These are phyloP conservation scores for Melieria picta DNA, from an alignment of 2,888 invertebrate genomes.

Conservation along the genomic window DNA sequence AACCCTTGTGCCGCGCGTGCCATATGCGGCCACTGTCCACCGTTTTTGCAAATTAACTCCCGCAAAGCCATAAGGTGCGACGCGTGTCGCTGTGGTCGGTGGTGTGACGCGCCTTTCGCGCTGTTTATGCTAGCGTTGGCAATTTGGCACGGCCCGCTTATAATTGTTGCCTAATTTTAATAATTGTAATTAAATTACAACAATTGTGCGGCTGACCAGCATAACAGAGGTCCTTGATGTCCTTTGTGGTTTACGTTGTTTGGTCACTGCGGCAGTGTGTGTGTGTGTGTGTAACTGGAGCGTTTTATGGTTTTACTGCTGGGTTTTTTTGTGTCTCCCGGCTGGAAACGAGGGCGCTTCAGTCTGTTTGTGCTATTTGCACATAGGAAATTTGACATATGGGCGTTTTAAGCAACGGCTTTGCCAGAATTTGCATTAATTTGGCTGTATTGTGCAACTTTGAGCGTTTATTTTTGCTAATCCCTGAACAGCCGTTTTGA, in stretches of 20 bases:
- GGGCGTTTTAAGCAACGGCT: too few species aligned
- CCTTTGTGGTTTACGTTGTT: neutral
- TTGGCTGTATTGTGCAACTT: too few species aligned
- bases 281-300: too few species aligned
- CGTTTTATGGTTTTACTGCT: too few species aligned
- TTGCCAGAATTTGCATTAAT: too few species aligned
- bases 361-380: too few species aligned
- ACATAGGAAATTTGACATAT: too few species aligned
- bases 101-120: slow-evolving; percentile 4
- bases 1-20: slow-evolving; percentile 28
- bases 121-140: slow-evolving; percentile 3
- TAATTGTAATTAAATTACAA: slow-evolving; percentile 39
- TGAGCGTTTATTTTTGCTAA: too few species aligned
- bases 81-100: neutral
- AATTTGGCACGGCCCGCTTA: slow-evolving; percentile 19
- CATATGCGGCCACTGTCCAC: slow-evolving; percentile 15
- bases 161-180: slow-evolving; percentile 33
- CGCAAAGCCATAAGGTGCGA: slow-evolving; percentile 19
- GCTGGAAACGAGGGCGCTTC: too few species aligned
- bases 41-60: slow-evolving; percentile 39
- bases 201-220: slow-evolving; percentile 27
- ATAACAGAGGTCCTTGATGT: slow-evolving; percentile 1
- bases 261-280: too few species aligned
- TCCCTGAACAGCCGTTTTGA: too few species aligned
- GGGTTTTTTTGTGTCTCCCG: too few species aligned